Evolutionary conservation across 2,888 invertebrate species (phyloP).

Genomic region (Drosophila subquinaria): DNA sequence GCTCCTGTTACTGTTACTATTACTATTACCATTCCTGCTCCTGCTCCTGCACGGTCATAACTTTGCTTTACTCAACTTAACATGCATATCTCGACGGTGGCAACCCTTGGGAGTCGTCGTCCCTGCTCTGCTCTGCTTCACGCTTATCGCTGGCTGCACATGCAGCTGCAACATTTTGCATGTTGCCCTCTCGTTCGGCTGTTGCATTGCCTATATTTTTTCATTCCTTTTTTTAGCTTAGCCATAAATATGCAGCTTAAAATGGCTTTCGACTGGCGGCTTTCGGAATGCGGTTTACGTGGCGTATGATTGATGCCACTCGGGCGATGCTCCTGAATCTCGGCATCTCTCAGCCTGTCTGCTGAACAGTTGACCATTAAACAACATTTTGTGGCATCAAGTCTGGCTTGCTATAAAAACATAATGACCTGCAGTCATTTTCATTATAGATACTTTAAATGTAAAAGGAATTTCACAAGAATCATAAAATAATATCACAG

Average conservation of each 20-base stretch:
- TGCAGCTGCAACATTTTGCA: constrained; percentile 75
- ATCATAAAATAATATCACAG: background rate
- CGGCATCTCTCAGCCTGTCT: constrained; percentile 9
- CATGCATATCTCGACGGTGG: constrained; percentile 78
- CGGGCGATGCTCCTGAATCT: constrained; percentile 34
- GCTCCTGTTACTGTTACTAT: constrained; percentile 22
- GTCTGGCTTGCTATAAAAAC: constrained; percentile 16
- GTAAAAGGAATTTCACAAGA: background rate
- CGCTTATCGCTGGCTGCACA: constrained; percentile 75
- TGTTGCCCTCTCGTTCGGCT: constrained; percentile 16
- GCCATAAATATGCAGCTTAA: constrained; percentile 80
- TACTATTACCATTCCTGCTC: constrained; percentile 9
- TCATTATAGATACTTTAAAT: background rate
- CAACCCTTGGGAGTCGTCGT: constrained; percentile 60
- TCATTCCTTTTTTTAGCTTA: constrained; percentile 55
- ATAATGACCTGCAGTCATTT: constrained; percentile 19
- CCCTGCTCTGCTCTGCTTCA: constrained; percentile 40
- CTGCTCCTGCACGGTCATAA: constrained; percentile 59
- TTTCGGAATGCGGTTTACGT: constrained; percentile 79
- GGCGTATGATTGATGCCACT: constrained; percentile 77
- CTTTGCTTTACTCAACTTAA: constrained; percentile 80
- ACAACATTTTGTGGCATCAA: constrained; percentile 49
- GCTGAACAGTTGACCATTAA: constrained; percentile 48
- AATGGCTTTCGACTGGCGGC: constrained; percentile 80
- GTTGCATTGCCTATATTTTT: constrained; percentile 20